Percentiles rank a stretch among this genome's conserved stretches.
Evolutionary conservation across 2,113 vertebrate genomes (phyloP).

Genomic region (Myxocyprinus asiaticus): DNA sequence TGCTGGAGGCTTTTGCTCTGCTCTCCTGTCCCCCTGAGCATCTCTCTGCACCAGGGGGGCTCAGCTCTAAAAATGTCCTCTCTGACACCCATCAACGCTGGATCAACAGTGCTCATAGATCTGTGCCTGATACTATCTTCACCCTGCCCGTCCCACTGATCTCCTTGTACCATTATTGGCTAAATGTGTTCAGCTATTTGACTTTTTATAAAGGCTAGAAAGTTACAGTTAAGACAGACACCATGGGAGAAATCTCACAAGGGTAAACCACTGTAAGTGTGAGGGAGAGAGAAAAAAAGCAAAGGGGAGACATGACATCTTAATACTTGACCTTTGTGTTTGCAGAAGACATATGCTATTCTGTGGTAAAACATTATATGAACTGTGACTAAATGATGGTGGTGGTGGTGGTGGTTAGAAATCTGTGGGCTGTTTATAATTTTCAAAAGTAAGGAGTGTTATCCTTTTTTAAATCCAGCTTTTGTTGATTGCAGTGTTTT

Average conservation of each 20-base stretch:
- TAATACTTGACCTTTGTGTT: not conserved
- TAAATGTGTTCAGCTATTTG: conserved; percentile 35
- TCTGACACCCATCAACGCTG: conserved; percentile 29
- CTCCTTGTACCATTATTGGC: conserved; percentile 26
- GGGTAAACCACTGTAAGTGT: not conserved
- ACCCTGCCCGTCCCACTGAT: conserved; percentile 23
- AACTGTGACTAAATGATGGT: not conserved
- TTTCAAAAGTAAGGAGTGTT: too few species aligned
- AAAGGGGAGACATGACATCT: conserved; percentile 24
- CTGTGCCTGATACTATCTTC: conserved; percentile 14
- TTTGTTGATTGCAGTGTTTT: too few species aligned
- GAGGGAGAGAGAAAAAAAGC: not conserved
- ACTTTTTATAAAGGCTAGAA: conserved; percentile 19
- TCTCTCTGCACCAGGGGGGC: not conserved
- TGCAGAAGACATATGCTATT: not conserved
- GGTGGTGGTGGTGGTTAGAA: not conserved
- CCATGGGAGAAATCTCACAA: not conserved
- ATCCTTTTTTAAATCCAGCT: too few species aligned
- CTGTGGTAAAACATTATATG: not conserved
- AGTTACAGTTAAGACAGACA: conserved; percentile 10
- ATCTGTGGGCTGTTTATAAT: not conserved
- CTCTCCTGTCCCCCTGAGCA: not conserved
- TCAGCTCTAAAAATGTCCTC: conserved; percentile 23
- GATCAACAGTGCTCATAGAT: conserved; percentile 28
- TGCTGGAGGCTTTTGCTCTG: not conserved